Evolutionary conservation across 2,113 vertebrate genomes (phyloP), one percentile per base, ranked within the genome.

Genomic region (Lipophrys pholis): DNA sequence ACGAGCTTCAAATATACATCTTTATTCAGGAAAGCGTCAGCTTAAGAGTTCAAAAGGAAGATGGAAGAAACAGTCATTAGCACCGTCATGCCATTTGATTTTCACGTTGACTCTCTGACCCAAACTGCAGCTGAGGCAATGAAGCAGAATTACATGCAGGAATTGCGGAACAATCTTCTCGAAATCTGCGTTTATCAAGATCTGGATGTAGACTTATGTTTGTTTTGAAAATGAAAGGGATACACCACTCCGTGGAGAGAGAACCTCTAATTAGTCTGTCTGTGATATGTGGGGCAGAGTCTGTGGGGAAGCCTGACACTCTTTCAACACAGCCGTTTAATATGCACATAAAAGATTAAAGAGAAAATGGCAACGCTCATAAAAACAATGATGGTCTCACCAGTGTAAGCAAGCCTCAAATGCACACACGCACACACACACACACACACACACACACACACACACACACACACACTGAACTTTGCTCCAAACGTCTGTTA

Each of bases 341-440:
- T 87, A 89, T 89, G 86, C 81, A 88, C 89, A 89, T 87, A 85
- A 88, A 89, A 87, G 82, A 91, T 90, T 66, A 90, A 91, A 89
- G 89, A 46, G 70, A 78, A 90, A 80, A 86, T 70, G 76, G 64
- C 48, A 65, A 56, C 10, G 15, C 41, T 62, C 11, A 50, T 67
- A 76, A 85, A 87, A 77, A 83, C 63, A 57, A 70, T 57, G 42
- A 76, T 57, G 59, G 36, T 43, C 72, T 68, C 56, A 54, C 2
- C 55, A 60, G 50, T 6, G 49, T 65, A 56, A 51, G 17, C 6
- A 14, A 11, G 6, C 17, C 21, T 21, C 15, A 11, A 11, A 11
- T 6, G 5, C 11, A 50, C 55, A 65, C 35, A 42, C 21, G 49
- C 39, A 54, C 14, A 64, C 43, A 60, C 17, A 71, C 53, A 43